phyloP scores from a whole-genome alignment of 2,113 vertebrate species.

The Cephalopholis sonnerati region DNA sequence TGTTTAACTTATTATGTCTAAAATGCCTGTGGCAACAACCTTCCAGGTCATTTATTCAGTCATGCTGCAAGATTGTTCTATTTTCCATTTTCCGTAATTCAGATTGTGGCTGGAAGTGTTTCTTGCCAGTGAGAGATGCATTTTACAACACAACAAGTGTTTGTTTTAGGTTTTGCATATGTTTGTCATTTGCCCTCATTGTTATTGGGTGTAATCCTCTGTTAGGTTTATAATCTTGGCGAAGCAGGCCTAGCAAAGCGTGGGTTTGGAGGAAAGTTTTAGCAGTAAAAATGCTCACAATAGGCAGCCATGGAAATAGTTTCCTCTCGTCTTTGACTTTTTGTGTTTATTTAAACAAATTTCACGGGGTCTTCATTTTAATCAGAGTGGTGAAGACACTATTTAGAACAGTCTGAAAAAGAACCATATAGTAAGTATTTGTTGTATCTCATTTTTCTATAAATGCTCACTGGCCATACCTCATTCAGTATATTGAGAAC shows the following conservation, averaged over 20 bases:
- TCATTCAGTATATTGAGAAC: background rate
- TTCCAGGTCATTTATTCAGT: conserved; percentile 12
- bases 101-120: conserved; percentile 1
- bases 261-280: conserved; percentile 4
- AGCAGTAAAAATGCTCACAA: conserved; percentile 7
- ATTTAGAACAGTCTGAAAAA: background rate
- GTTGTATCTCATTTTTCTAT: background rate
- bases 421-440: background rate
- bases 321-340: background rate
- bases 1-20: background rate
- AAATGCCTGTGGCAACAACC: background rate
- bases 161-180: conserved; percentile 20
- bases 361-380: background rate
- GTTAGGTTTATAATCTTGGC: conserved; percentile 4
- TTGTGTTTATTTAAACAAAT: background rate
- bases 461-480: background rate
- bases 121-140: background rate
- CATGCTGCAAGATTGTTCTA: background rate
- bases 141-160: background rate
- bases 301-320: too few species aligned
- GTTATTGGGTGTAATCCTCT: conserved; percentile 32
- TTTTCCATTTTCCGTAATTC: conserved; percentile 28
- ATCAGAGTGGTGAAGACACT: background rate
- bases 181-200: conserved; percentile 20
- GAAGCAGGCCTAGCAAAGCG: conserved; percentile 9